Evolutionary conservation across 2,888 invertebrate genomes (phyloP).

Genomic region (Heliconius cydno): DNA sequence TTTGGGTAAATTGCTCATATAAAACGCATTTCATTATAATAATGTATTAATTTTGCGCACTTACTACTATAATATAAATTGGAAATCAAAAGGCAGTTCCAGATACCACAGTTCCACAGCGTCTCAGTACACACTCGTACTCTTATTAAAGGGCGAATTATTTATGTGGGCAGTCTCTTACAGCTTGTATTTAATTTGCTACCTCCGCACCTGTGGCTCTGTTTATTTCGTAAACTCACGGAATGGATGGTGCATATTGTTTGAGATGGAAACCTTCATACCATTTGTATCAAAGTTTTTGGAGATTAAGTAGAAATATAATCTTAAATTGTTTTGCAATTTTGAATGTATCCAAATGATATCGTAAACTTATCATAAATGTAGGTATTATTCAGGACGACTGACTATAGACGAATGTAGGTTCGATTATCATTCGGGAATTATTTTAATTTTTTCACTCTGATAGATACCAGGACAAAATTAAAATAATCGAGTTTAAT

Average conservation of each 20-base stretch:
- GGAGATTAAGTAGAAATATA: conserved; percentile 6
- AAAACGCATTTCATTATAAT: neutral
- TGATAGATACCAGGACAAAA: no score
- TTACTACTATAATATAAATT: neutral
- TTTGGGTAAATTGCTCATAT: no score
- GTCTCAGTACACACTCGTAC: conserved; percentile 29
- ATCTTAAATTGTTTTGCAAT: neutral
- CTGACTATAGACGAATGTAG: no score
- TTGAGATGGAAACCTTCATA: conserved; percentile 29
- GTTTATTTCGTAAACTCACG: conserved; percentile 68
- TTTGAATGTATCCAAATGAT: neutral
- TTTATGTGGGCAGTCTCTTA: conserved; percentile 63
- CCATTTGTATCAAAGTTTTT: conserved; percentile 1
- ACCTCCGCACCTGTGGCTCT: conserved; percentile 72
- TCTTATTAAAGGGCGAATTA: conserved; percentile 60
- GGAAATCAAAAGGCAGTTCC: conserved; percentile 8
- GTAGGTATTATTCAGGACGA: no score
- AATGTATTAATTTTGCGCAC: neutral
- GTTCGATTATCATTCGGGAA: no score
- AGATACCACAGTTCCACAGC: conserved; percentile 10
- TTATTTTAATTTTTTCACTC: no score
- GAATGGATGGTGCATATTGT: conserved; percentile 54
- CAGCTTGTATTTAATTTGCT: conserved; percentile 64
- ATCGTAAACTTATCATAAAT: neutral
- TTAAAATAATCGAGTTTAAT: no score